phyloP scores from a whole-genome alignment of 2,888 invertebrate species.

The Archips xylosteana region DNA sequence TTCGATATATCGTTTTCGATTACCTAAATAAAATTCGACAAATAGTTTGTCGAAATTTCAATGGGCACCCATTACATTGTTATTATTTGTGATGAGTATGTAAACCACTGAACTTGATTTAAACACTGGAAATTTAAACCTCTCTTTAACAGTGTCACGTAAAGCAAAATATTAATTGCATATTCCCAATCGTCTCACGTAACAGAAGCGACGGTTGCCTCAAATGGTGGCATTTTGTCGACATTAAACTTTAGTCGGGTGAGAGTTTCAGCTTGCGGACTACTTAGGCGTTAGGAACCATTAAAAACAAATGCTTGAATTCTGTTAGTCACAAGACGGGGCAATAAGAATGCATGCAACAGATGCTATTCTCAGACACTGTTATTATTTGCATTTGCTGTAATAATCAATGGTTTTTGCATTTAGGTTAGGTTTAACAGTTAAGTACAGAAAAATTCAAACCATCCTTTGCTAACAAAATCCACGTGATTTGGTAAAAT shows the following conservation, averaged over 20 bases:
- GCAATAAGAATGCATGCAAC: background rate
- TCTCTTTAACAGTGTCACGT: background rate
- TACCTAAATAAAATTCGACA: no score
- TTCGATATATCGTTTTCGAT: no score
- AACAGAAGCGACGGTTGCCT: slow-evolving; percentile 54
- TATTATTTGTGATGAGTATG: no score
- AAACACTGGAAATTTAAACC: background rate
- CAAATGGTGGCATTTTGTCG: slow-evolving; percentile 66
- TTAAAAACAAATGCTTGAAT: slow-evolving; percentile 63
- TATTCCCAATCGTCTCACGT: slow-evolving; percentile 66
- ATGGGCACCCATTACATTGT: no score
- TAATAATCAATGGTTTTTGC: background rate
- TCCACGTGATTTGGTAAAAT: no score
- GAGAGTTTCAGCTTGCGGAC: slow-evolving; percentile 50
- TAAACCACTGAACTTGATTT: no score
- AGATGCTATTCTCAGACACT: background rate
- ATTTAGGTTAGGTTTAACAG: background rate
- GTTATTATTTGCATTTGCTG: background rate
- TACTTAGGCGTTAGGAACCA: slow-evolving; percentile 55
- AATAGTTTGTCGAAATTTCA: no score
- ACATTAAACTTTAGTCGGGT: slow-evolving; percentile 61
- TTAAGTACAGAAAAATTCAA: no score
- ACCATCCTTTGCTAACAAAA: no score
- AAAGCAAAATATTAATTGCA: slow-evolving; percentile 55
- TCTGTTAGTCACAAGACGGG: background rate